These are phyloP conservation scores for Argyresthia goedartella DNA, from an alignment of 2,888 invertebrate species.

Conservation along the genomic window DNA sequence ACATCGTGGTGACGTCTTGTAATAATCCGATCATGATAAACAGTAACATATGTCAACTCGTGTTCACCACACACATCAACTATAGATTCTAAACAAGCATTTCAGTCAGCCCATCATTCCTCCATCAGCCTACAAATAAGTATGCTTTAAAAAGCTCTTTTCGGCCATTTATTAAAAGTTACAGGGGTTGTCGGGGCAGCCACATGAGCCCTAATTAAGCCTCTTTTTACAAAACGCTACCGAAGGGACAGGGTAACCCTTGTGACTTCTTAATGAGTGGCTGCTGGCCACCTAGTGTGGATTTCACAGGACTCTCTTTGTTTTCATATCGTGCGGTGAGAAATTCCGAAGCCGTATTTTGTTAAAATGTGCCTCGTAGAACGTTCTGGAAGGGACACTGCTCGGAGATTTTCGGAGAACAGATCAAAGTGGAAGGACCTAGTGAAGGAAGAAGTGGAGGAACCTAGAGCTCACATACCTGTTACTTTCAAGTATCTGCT, in stretches of 20 bases:
- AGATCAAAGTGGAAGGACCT: no score
- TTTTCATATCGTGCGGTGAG: slow-evolving; percentile 42
- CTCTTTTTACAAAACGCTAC: slow-evolving; percentile 60
- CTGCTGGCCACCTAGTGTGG: slow-evolving; percentile 51
- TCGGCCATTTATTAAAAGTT: slow-evolving; percentile 71
- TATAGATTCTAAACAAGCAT: no score
- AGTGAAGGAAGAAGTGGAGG: no score
- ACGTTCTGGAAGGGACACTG: no score
- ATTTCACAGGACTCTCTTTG: slow-evolving; percentile 45
- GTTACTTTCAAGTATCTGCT: no score
- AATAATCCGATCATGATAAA: no score
- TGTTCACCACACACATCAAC: no score
- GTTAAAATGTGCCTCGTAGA: background rate
- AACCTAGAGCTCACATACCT: no score
- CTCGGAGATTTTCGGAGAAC: no score
- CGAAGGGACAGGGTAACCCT: slow-evolving; percentile 42
- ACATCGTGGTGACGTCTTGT: no score
- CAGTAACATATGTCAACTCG: no score
- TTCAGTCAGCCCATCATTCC: slow-evolving; percentile 1
- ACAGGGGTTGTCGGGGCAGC: slow-evolving; percentile 66
- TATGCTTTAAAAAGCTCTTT: slow-evolving; percentile 37
- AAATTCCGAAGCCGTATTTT: slow-evolving; percentile 9
- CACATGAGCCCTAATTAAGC: slow-evolving; percentile 70
- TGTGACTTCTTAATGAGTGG: slow-evolving; percentile 66
- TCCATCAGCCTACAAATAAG: slow-evolving; percentile 13